phyloP scores from a whole-genome alignment of 2,888 invertebrate genomes.

The Carcina quercana region DNA sequence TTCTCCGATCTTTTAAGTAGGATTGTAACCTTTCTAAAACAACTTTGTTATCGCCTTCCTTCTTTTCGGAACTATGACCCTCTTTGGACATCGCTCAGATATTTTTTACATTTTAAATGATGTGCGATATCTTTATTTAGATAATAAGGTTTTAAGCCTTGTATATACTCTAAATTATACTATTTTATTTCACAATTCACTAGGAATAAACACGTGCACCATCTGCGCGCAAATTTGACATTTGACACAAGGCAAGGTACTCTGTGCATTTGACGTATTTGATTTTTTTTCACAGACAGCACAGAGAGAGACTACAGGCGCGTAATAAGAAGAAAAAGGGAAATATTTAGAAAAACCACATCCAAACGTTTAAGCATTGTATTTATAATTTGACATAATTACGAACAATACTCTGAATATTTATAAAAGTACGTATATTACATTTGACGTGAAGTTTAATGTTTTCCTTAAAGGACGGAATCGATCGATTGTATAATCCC shows the following conservation, averaged over 20 bases:
- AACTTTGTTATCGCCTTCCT: conserved; percentile 65
- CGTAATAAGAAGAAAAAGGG: no score
- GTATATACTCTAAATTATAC: not conserved
- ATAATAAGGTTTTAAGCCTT: not conserved
- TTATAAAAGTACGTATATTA: no score
- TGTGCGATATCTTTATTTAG: not conserved
- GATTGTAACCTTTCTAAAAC: conserved; percentile 64
- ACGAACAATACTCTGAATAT: no score
- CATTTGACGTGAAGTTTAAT: conserved; percentile 1
- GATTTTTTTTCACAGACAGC: no score
- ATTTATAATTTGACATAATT: no score
- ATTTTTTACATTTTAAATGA: conserved; percentile 27
- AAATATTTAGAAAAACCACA: no score
- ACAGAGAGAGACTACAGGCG: no score
- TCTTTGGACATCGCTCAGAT: conserved; percentile 60
- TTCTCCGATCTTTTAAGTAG: conserved; percentile 64
- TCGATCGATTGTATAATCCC: not conserved
- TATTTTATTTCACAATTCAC: not conserved
- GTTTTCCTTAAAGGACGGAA: no score
- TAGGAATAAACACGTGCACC: not conserved
- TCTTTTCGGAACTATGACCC: conserved; percentile 66
- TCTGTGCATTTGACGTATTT: no score
- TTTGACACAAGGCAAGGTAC: no score
- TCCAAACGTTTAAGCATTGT: no score
- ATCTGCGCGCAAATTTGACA: conserved; percentile 1